Conservation (phyloP, 92 coral and sea anemone genomes). For the Micromussa lordhowensis region DNA sequence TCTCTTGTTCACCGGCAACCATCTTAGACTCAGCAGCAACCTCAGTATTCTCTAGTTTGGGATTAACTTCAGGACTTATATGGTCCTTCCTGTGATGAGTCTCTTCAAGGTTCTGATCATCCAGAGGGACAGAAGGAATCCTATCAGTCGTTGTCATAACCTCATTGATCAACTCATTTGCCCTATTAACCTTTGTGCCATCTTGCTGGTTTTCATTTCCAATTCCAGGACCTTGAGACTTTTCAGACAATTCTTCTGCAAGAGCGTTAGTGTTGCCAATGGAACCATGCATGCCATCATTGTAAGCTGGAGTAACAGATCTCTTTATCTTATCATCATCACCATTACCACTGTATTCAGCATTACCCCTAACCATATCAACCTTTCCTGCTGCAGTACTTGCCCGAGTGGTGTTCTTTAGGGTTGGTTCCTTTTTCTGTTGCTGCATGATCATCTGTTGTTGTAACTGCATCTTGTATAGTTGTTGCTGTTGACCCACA, state of each 20-base stretch:
- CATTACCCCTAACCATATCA: not conserved
- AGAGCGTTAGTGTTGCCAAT: not conserved
- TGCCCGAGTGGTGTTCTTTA: constrained; percentile 52
- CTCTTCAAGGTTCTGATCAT: not conserved
- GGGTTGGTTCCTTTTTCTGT: constrained; percentile 72
- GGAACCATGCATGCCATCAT: not conserved
- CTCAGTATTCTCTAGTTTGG: not conserved
- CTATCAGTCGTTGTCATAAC: not conserved
- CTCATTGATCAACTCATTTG: not conserved
- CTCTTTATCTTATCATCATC: not conserved
- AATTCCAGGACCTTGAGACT: not conserved
- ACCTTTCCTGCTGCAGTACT: constrained; percentile 44
- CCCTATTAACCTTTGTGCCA: not conserved
- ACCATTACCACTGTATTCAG: constrained; percentile 9
- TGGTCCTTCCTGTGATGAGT: not conserved
- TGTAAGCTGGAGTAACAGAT: not conserved
- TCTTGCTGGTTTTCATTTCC: not conserved
- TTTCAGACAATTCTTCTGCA: not conserved
- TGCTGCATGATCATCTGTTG: constrained; percentile 87
- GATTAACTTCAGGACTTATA: not conserved
- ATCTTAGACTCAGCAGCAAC: not conserved
- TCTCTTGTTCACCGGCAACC: not conserved
- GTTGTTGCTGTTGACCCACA: constrained; percentile 80
- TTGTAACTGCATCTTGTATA: constrained; percentile 81
- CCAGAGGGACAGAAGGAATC: not conserved